Evolutionary conservation across 2,113 vertebrate genomes (phyloP), one percentile per base, ranked within the genome.

Genomic region (Stegastes partitus): DNA sequence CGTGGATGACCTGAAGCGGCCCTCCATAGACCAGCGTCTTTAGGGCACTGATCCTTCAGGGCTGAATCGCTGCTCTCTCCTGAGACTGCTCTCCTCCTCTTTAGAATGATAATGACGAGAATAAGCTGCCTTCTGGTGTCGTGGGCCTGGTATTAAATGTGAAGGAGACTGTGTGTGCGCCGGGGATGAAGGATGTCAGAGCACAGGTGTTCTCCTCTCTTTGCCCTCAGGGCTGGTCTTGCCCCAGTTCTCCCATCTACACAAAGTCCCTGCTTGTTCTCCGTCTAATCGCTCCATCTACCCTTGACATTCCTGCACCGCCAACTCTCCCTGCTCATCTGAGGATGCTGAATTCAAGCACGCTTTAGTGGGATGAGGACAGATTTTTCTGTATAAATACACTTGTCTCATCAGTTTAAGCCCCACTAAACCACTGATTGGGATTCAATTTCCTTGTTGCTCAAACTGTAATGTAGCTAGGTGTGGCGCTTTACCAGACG

Each of bases 221-320:
- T 34, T 79, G 76, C 59, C 87, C 83, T 73, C 44, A 11, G 84
- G 79, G 47, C 81, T 42, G 42, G 61, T 67, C 50, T 77, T 65
- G 49, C 51, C 66, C 71, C 54, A 49, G 28, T 23, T 44, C 63
- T 67, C 74, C 25, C 62, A 51, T 55, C 74, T 44, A 55, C 78
- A 94, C 94, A 95, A 93, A 92, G 93, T 93, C 83, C 21, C 81
- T 69, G 77, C 87, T 93, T 94, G 94, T 95, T 93, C 90, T 85
- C 77, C 0, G 14, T 56, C 78, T 89, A 91, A 93, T 91, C 89
- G 1, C 79, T 89, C 78, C 81, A 90, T 92, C 92, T 92, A 76
- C 77, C 87, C 91, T 93, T 92, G 89, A 92, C 90, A 94, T 94
- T 94, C 93, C 91, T 90, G 70, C 67, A n/a, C 50, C 15, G 2